Percentiles rank a stretch among this genome's conserved stretches.
Evolutionary conservation across 2,888 invertebrate species (phyloP).

Genomic region (Plusia festucae): DNA sequence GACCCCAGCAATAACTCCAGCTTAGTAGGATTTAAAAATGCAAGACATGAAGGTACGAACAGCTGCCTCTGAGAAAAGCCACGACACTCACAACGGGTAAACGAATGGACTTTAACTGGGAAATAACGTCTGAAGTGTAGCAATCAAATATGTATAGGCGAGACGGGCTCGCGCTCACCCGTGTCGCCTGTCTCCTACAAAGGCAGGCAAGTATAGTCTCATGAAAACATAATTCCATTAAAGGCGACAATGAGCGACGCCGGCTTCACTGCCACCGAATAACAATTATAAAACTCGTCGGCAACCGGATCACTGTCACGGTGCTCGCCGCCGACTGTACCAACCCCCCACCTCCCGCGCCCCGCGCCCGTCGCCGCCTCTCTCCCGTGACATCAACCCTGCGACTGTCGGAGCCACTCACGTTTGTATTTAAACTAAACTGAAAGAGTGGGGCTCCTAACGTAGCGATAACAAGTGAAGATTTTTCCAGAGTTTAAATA

Average conservation of each 20-base stretch:
- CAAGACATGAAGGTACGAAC: constrained; percentile 6
- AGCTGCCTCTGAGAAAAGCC: constrained; percentile 13
- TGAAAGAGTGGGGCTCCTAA: constrained; percentile 5
- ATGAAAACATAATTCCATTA: constrained; percentile 51
- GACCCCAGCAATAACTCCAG: not conserved
- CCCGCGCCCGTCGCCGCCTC: not conserved
- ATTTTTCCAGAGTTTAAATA: not conserved
- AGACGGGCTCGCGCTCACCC: constrained; percentile 8
- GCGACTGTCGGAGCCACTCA: constrained; percentile 15
- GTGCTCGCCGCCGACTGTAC: not conserved
- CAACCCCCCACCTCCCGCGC: not conserved
- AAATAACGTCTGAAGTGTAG: constrained; percentile 42
- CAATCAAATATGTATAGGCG: constrained; percentile 48
- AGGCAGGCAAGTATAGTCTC: constrained; percentile 45
- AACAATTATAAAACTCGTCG: constrained; percentile 36
- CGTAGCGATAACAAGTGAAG: constrained; percentile 10
- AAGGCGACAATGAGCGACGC: constrained; percentile 19
- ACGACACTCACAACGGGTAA: constrained; percentile 13
- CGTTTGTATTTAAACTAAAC: constrained; percentile 16
- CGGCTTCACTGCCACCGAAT: not conserved
- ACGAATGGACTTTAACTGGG: constrained; percentile 29
- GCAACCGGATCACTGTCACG: constrained; percentile 20
- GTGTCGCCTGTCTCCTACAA: constrained; percentile 26
- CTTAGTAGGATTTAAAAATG: constrained; percentile 12
- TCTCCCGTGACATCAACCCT: constrained; percentile 27